Percentiles rank a stretch among this genome's conserved stretches.
Evolutionary conservation across 2,113 vertebrate genomes (phyloP).

Genomic region (Sialia sialis): DNA sequence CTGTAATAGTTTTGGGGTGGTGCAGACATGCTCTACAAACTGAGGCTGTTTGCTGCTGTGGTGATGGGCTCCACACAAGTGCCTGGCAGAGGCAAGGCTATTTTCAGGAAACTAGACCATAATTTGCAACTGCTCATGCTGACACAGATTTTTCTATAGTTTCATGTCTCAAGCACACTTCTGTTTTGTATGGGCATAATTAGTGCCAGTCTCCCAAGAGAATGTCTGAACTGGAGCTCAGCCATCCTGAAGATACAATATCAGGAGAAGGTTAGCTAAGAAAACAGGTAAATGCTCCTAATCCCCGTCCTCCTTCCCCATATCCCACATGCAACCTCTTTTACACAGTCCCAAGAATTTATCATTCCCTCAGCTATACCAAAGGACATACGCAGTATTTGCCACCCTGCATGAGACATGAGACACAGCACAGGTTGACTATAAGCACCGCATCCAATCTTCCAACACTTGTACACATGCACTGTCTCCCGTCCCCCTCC

Average conservation of each 20-base stretch:
- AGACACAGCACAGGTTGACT: not conserved
- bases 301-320: not conserved
- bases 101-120: slow-evolving; percentile 2
- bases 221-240: slow-evolving; percentile 8
- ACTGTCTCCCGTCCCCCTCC: not conserved
- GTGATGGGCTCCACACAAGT: not conserved
- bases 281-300: not conserved
- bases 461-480: not conserved
- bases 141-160: slow-evolving; percentile 25
- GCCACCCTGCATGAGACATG: not conserved
- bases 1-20: not conserved
- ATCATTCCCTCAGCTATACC: not conserved
- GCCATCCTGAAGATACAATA: not conserved
- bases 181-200: slow-evolving; percentile 14
- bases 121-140: not conserved
- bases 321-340: not conserved
- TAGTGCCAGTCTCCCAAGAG: not conserved
- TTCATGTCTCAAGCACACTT: slow-evolving; percentile 2
- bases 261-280: not conserved
- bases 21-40: not conserved
- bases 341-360: not conserved
- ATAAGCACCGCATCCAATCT: not conserved
- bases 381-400: not conserved
- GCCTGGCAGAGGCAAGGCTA: not conserved
- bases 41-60: not conserved